Conservation (phyloP, 2,888 invertebrate genomes). For the Chymomyza caudatula region DNA sequence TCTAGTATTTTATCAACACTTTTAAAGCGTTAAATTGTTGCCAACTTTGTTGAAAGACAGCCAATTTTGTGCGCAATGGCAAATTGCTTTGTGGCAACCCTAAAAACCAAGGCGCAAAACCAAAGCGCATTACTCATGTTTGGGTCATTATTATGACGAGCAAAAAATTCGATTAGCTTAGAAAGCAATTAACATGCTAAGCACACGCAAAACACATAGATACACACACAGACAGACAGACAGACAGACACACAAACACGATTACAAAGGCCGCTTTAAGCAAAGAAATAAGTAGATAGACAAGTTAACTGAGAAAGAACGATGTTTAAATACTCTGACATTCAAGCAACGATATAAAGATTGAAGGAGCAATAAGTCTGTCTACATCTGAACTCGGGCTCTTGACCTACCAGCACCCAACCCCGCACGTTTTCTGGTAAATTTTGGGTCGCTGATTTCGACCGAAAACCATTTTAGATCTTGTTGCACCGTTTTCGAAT, state of each 20-base stretch:
- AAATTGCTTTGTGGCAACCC: slow-evolving; percentile 56
- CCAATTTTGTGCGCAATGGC: slow-evolving; percentile 25
- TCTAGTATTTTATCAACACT: not conserved
- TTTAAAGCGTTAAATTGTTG: slow-evolving; percentile 35
- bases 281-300: not conserved
- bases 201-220: slow-evolving; percentile 24
- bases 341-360: too few species aligned
- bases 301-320: not conserved
- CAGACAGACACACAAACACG: slow-evolving; percentile 3
- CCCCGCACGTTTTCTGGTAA: too few species aligned
- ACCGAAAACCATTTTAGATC: too few species aligned
- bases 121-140: slow-evolving; percentile 53
- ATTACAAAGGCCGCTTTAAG: slow-evolving; percentile 1
- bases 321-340: not conserved
- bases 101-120: not conserved
- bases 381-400: too few species aligned
- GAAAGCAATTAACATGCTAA: slow-evolving; percentile 69
- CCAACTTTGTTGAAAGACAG: slow-evolving; percentile 48
- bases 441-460: too few species aligned
- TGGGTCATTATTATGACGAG: slow-evolving; percentile 52
- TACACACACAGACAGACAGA: not conserved
- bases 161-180: slow-evolving; percentile 68
- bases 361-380: too few species aligned
- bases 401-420: too few species aligned
- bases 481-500: too few species aligned